Percentiles rank a stretch among this genome's conserved stretches.
These are phyloP conservation scores for Anthoptus insignis DNA, from an alignment of 2,888 invertebrate genomes.

Conservation along the genomic window DNA sequence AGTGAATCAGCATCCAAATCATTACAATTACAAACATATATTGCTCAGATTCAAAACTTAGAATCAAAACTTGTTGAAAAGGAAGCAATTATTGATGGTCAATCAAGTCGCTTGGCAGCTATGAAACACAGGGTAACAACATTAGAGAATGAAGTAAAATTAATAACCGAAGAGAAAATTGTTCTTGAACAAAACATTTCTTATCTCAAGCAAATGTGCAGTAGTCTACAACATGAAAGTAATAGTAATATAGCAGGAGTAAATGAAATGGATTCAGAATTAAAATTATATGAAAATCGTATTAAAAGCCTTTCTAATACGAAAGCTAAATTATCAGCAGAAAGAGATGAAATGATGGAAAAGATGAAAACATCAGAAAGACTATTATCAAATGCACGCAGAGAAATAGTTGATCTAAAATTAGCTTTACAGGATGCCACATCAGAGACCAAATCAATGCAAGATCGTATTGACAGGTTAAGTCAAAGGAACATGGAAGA, in stretches of 20 bases:
- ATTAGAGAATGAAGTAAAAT: slow-evolving; percentile 78
- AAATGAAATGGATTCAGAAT: slow-evolving; percentile 70
- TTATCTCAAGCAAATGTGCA: slow-evolving; percentile 79
- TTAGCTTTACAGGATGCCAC: slow-evolving; percentile 89
- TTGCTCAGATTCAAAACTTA: slow-evolving; percentile 85
- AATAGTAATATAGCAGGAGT: slow-evolving; percentile 59
- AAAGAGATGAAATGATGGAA: slow-evolving; percentile 87
- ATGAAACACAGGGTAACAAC: slow-evolving; percentile 73
- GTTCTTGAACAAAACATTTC: slow-evolving; percentile 76
- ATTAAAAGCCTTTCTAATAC: slow-evolving; percentile 80
- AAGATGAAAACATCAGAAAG: slow-evolving; percentile 87
- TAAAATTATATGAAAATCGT: slow-evolving; percentile 79
- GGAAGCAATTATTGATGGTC: slow-evolving; percentile 74
- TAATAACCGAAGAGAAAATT: slow-evolving; percentile 75
- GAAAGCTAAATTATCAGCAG: slow-evolving; percentile 89
- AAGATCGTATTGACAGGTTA: slow-evolving; percentile 78
- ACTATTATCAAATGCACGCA: slow-evolving; percentile 90
- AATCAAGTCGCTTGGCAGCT: slow-evolving; percentile 69
- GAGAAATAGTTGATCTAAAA: slow-evolving; percentile 88
- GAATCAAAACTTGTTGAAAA: slow-evolving; percentile 88
- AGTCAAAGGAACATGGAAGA: slow-evolving; percentile 54
- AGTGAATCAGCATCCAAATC: slow-evolving; percentile 91
- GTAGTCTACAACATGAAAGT: slow-evolving; percentile 67
- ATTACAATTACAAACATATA: slow-evolving; percentile 81
- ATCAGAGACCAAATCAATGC: slow-evolving; percentile 87